Evolutionary conservation across 2,113 vertebrate genomes (phyloP), one percentile per base, ranked within the genome.

Genomic region (Sphaerodactylus townsendi): DNA sequence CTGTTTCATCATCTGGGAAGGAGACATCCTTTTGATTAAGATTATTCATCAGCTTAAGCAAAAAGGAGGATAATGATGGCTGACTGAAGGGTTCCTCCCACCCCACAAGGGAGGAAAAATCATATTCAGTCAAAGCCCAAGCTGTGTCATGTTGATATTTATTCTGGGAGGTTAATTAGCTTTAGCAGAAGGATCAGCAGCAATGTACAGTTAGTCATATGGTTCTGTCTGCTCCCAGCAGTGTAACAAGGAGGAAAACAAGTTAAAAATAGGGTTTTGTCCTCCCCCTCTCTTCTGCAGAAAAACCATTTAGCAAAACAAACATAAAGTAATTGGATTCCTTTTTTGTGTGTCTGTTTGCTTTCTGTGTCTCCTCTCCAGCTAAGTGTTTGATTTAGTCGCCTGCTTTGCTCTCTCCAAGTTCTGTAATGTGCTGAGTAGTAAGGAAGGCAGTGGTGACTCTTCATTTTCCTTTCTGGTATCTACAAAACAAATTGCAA

Each of bases 231-330:
- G 85, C 82, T 95, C 74, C 81, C 88, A 94, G 87, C 41, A 79
- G 87, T 90, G 73, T 1, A 84, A 70, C 78, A 80, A 30, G 62
- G 90, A 46, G 39, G 53, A 93, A 87, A 95, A 92, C n/a, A 93
- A 92, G 78, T 88, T 89, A 21, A 93, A 44, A 93, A 82, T 86
- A 88, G 37, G 28, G 41, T 86, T 86, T 37, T n/a, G 92, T 25
- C 73, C 83, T 2, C 88, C 76, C 56, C 39, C 4, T 59, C 68
- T 25, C 77, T 88, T 81, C 92, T 86, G 83, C 72, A 92, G 86
- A 92, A 94, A 94, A 95, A 85, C 15, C 79, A 91, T 92, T 96
- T 93, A 94, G 82, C 79, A 95, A 95, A 93, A 94, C 92, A 96
- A 95, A 93, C 90, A 93, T 73, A 92, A 95, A 95, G 93, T 93